Evolutionary conservation across 92 coral and sea anemone genomes (phyloP), one percentile per base, ranked within the genome.

Genomic region (Palythoa grandiflora): DNA sequence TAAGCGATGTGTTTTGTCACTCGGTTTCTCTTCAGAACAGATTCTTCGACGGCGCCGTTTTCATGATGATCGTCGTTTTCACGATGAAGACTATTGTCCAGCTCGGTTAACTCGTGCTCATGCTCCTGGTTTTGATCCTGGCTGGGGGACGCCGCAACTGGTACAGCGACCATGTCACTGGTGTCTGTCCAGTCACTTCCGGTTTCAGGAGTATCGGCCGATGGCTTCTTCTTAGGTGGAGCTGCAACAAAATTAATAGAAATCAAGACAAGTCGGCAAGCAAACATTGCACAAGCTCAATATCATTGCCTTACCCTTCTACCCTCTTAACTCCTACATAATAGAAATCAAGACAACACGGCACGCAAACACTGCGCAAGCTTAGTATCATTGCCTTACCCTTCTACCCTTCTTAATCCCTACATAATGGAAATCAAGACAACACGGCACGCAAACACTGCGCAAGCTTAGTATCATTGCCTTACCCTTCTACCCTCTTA

Each of bases 21-120:
- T 36, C 87, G 83, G 72, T 98, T 91, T 83, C 97, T 89, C 90
- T 95, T 97, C 68, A 97, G 81, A 14, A 97, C 98, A 10, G 99
- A 95, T 63, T 95, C 98, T 78, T 96, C 99, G 78, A 95, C 91
- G 38, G 94, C 91, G 38, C 89, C 96, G 50, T 88, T 88, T 83
- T 83, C 77, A 40, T 78, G 87, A 20, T 28, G 28, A 28, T 28
- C 91, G 38, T 88, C 96, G 50, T 88, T 88, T 83, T 83, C 77
- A 40, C 70, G 87, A 20, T 55, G 55, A 68, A 76, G 74, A 51
- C 79, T 83, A 79, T 90, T 86, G 90, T 59, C 83, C 35, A 87
- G 89, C 80, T 68, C 86, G 15, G 77, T 66, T 71, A 84, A 60
- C 10, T 88, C 77, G 48, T 71, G 87, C 44, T 88, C 79, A 1